phyloP scores from a whole-genome alignment of 2,113 vertebrate species.

The Chinchilla lanigera region DNA sequence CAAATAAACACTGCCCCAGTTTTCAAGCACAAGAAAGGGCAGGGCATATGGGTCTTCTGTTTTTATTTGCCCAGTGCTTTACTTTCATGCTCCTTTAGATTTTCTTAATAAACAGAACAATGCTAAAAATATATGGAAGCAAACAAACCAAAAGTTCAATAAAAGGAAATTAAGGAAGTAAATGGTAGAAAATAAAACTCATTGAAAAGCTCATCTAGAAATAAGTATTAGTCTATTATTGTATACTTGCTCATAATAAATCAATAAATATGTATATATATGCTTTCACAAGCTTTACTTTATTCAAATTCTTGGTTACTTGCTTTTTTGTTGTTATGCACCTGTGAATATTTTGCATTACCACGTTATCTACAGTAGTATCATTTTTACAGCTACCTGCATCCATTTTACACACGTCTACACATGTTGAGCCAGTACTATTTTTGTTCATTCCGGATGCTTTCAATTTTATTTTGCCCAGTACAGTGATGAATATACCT shows the following conservation, averaged over 20 bases:
- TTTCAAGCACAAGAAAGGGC: background rate
- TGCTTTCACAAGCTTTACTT: slow-evolving; percentile 12
- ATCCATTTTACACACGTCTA: background rate
- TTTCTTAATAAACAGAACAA: slow-evolving; percentile 32
- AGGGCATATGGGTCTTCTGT: background rate
- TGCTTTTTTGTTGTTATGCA: slow-evolving; percentile 30
- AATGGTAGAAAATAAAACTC: background rate
- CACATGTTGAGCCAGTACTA: background rate
- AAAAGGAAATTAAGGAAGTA: background rate
- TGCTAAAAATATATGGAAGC: background rate
- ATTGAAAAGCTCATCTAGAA: background rate
- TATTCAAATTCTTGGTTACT: background rate
- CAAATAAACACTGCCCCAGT: background rate
- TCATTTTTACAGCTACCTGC: background rate
- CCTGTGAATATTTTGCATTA: background rate
- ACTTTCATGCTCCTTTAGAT: background rate
- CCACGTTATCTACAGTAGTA: background rate
- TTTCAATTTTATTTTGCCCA: slow-evolving; percentile 1
- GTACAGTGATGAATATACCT: background rate
- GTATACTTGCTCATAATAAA: background rate
- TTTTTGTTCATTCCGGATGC: background rate
- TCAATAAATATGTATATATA: background rate
- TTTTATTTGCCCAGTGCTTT: background rate
- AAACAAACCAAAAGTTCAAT: background rate
- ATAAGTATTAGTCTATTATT: background rate